Evolutionary conservation across 2,888 invertebrate genomes (phyloP).

Genomic region (Tyria jacobaeae): DNA sequence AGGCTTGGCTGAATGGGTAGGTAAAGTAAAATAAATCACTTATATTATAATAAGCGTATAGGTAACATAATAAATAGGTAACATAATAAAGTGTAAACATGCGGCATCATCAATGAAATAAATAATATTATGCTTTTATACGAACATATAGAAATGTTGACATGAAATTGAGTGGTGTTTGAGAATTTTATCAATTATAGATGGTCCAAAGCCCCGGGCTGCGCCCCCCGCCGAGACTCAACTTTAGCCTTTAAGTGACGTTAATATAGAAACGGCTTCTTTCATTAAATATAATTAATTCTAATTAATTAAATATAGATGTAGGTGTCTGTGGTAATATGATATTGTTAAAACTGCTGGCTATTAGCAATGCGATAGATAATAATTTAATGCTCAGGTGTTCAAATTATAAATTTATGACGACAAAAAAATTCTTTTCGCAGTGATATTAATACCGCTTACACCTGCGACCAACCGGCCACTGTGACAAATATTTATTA

Average conservation of each 20-base stretch:
- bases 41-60: slow-evolving; percentile 29
- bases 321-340: slow-evolving; percentile 47
- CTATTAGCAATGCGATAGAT: slow-evolving; percentile 31
- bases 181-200: slow-evolving; percentile 81
- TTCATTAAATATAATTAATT: slow-evolving; percentile 47
- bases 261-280: slow-evolving; percentile 55
- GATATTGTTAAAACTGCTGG: slow-evolving; percentile 46
- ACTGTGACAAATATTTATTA: slow-evolving; percentile 24
- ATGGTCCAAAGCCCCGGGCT: slow-evolving; percentile 52
- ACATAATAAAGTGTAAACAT: slow-evolving; percentile 38
- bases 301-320: slow-evolving; percentile 43
- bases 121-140: slow-evolving; percentile 45
- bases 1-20: slow-evolving; percentile 11
- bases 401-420: slow-evolving; percentile 43
- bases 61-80: slow-evolving; percentile 36
- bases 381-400: slow-evolving; percentile 38
- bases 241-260: slow-evolving; percentile 41
- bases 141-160: slow-evolving; percentile 67
- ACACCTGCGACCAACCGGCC: slow-evolving; percentile 40
- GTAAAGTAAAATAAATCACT: slow-evolving; percentile 32
- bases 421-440: slow-evolving; percentile 46
- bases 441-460: slow-evolving; percentile 39
- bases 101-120: slow-evolving; percentile 46
- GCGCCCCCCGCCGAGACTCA: slow-evolving; percentile 62
- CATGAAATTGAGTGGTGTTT: slow-evolving; percentile 70